Evolutionary conservation across 2,113 vertebrate genomes (phyloP).

Genomic region (Lagopus leucura): DNA sequence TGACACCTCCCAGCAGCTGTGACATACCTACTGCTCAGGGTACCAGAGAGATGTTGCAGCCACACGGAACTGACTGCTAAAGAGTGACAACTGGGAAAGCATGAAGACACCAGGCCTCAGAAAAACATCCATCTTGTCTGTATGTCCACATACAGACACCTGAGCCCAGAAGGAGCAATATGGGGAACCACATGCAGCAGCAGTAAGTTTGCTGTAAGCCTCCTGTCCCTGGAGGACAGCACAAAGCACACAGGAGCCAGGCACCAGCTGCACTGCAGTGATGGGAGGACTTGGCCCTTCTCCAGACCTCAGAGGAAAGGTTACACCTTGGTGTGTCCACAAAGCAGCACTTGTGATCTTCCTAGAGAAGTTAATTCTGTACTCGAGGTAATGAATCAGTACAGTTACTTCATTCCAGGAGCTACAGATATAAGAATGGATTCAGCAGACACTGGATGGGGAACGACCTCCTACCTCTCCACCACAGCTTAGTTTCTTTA

Average conservation of each 20-base stretch:
- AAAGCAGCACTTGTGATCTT: neutral
- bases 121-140: neutral
- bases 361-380: too few relatives aligned
- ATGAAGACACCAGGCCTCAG: neutral
- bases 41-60: neutral
- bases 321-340: neutral
- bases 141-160: neutral
- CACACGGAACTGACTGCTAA: neutral
- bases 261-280: neutral
- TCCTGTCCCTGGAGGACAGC: neutral
- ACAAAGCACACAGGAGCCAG: neutral
- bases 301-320: neutral
- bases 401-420: neutral
- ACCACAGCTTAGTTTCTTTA: neutral
- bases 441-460: neutral
- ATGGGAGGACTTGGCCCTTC: neutral
- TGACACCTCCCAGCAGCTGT: too few relatives aligned
- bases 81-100: neutral
- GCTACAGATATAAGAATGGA: neutral
- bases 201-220: neutral
- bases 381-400: neutral
- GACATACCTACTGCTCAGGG: neutral
- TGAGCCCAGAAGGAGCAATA: neutral
- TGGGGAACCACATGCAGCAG: fast-evolving
- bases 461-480: neutral